Evolutionary conservation across 2,797 vertebrate species (phyloP).

Genomic region (Gymnothorax reevesii): DNA sequence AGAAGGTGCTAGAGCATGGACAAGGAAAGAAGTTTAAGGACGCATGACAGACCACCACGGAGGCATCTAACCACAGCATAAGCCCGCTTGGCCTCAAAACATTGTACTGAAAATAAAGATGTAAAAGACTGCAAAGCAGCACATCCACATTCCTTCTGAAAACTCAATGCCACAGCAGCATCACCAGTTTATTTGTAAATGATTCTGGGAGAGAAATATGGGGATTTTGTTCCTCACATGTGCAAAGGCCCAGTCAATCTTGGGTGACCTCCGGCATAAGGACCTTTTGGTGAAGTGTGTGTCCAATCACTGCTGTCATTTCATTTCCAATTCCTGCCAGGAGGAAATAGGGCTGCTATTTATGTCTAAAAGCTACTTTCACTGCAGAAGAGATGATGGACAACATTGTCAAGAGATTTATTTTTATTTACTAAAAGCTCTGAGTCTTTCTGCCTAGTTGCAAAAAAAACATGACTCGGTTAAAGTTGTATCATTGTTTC

Average conservation of each 20-base stretch:
- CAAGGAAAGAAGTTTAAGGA: no score
- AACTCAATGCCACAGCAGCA: no score
- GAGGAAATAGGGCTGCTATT: background rate
- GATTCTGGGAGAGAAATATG: background rate
- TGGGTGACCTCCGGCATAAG: background rate
- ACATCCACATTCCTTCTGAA: no score
- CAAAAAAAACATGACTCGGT: slow-evolving; percentile 14
- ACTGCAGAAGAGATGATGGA: background rate
- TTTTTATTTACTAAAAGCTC: background rate
- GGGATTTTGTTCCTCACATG: background rate
- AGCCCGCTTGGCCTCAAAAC: no score
- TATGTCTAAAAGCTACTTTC: background rate
- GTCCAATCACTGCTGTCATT: background rate
- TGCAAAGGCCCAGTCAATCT: background rate
- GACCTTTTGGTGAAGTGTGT: background rate
- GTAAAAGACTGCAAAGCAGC: no score
- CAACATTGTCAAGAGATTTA: background rate
- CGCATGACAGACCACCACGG: no score
- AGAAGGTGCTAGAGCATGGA: no score
- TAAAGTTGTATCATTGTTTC: slow-evolving; percentile 4
- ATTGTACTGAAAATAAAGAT: no score
- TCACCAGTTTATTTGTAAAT: background rate
- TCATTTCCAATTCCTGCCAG: background rate
- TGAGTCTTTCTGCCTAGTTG: background rate
- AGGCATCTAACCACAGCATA: no score